phyloP scores from a whole-genome alignment of 2,888 invertebrate genomes.

The Gandaritis pyraliata region DNA sequence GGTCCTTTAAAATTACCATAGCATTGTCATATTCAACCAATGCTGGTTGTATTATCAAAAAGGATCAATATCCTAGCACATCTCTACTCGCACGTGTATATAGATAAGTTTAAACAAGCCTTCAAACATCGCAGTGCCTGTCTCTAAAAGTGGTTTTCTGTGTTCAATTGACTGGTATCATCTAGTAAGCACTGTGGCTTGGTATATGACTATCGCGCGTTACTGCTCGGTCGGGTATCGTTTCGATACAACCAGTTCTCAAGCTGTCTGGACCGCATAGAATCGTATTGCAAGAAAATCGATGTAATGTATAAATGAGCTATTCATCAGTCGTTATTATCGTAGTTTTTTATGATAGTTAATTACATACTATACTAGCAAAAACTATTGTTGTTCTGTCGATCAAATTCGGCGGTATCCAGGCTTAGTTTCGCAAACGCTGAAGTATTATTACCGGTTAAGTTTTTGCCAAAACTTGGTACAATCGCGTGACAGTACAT shows the following conservation, averaged over 20 bases:
- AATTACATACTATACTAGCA: neutral
- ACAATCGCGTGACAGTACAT: conserved; percentile 66
- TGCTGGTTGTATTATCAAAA: neutral
- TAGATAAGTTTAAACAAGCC: conserved; percentile 45
- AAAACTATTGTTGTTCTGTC: conserved; percentile 14
- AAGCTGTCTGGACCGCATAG: conserved; percentile 39
- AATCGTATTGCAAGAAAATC: conserved; percentile 20
- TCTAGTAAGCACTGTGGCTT: conserved; percentile 15
- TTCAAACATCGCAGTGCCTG: conserved; percentile 56
- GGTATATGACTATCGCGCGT: conserved; percentile 37
- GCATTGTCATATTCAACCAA: too few relatives aligned
- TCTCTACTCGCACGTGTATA: conserved; percentile 3
- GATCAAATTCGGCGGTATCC: conserved; percentile 45
- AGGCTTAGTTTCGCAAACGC: conserved; percentile 49
- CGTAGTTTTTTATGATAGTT: neutral
- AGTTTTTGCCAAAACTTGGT: conserved; percentile 56
- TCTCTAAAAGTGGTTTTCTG: conserved; percentile 59
- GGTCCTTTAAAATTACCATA: too few relatives aligned
- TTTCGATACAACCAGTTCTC: conserved; percentile 49
- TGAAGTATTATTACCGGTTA: conserved; percentile 41
- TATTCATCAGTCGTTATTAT: too few relatives aligned
- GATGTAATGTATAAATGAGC: neutral
- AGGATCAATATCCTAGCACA: neutral
- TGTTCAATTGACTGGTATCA: conserved; percentile 45
- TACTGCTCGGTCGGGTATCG: conserved; percentile 42